Base-by-base conservation (phyloP, 2,113 vertebrate genomes). In the Apodemus sylvaticus region DNA sequence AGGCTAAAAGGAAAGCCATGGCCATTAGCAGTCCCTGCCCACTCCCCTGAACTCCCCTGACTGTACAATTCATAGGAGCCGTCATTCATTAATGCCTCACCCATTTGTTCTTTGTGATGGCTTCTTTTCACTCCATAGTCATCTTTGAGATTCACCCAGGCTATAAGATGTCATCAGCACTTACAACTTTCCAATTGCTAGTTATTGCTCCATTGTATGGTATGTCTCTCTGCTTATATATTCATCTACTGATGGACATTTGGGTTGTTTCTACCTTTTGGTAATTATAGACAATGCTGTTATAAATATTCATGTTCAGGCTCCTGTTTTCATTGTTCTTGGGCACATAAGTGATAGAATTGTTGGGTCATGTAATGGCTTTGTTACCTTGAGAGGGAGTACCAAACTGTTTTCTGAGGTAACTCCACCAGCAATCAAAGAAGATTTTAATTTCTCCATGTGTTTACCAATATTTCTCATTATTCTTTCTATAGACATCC, bases 121-220 rank as follows among this genome's bases (percentile, higher is more conserved):
- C 10, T 73, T 95, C 62, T 20, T 91, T 78, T 89, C 71, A 86
- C n/a, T 92, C 89, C 36, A 64, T 10, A 39, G 36, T 58, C 58
- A 7, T 81, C 94, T 89, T 70, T 86, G 71, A 91, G 26, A 7
- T 45, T 88, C 51, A 85, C 42, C 20, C 55, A 74, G 45, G 14
- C 58, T 73, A 39, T 66, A 92, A 7, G 17, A 60, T 19, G 31
- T 7, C 51, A 78, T 24, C 34, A 83, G 0, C 34, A 58, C 53
- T 87, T 93, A 73, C 77, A 85, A 17, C 17, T 76, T 96, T 77
- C 62, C 70, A 89, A 81, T 76, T 81, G n/a, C 45, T 94, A n/a
- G 78, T 20, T 89, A 86, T 53, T 60, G 51, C 70, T 83, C 39
- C 24, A 53, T 66, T 53, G 14, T 62, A 34, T 16, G 60, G 6